Base-by-base conservation (phyloP, 2,797 vertebrate species). In the Corythornis leucogaster region DNA sequence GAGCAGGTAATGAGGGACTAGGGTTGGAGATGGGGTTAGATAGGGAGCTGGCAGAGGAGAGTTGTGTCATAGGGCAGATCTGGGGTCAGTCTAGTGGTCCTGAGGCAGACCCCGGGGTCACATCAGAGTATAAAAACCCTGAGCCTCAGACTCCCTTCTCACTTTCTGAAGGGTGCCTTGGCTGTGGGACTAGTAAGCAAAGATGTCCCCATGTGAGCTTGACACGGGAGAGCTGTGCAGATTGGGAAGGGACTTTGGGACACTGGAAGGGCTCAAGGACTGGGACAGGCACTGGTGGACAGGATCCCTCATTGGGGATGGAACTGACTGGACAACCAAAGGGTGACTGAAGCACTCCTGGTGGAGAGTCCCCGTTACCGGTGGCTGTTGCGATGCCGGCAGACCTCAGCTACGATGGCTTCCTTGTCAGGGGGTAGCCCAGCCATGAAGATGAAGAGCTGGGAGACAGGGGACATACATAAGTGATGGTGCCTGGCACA, bases 361-460 rank as follows among this genome's bases (percentile, higher is more conserved):
- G 8, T 59, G 64, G 30, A n/a, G 28, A 31, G n/a, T 50, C 24
- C 25, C 35, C 24, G 4, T 82, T 87, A 87, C 83, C 35, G 14
- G 66, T 91, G 89, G 71, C 71, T 78, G 59, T 87, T 77, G 66
- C n/a, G 28, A 30, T 87, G 78, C n/a, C 4, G 35, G 28, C 42
- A 67, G 77, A 82, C 89, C 71, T 86, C 78, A 77, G 71, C 83
- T 33, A 24, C 12, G 2, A 87, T 45, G 59, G 66, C 78, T 77
- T 86, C 78, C 48, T 71, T 31, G 26, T 86, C 42, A 22, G 42
- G 42, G 24, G 35, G 46, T 38, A 54, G 35, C 24, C n/a, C 20
- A 3, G 54, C 3, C 83, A 86, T 82, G 66, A 77, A 91, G 78
- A 91, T 50, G 83, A 91, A 87, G 54, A 91, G 66, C 78, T 91